phyloP scores from a whole-genome alignment of 1,140 invertebrate genomes.

The Anadara kagoshimensis region DNA sequence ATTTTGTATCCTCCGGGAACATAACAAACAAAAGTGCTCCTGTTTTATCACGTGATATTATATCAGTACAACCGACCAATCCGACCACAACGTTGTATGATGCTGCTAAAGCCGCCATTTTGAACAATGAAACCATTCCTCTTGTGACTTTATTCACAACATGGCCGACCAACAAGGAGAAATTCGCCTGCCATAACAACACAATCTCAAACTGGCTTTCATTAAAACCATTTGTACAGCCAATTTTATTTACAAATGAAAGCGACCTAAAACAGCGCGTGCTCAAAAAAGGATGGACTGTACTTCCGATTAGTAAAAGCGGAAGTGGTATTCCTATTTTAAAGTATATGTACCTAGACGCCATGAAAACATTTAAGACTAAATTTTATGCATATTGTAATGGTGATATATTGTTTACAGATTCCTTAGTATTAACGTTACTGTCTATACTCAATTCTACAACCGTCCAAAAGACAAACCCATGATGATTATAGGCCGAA shows the following conservation, averaged over 20 bases:
- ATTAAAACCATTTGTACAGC: conserved; percentile 35
- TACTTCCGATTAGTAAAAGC: conserved; percentile 25
- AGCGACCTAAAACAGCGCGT: conserved; percentile 2
- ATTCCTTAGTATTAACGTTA: conserved; percentile 31
- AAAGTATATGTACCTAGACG: conserved; percentile 41
- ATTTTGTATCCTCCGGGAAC: too few relatives aligned
- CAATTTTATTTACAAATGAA: conserved; percentile 41
- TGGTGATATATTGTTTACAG: conserved; percentile 48
- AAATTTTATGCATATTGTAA: conserved; percentile 43
- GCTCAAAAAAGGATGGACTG: conserved; percentile 24
- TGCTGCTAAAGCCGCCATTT: not conserved
- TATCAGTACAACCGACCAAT: too few relatives aligned
- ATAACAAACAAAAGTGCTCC: too few relatives aligned
- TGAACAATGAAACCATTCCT: not conserved
- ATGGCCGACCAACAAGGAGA: conserved; percentile 33
- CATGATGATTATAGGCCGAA: conserved; percentile 34
- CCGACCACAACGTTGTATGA: too few relatives aligned
- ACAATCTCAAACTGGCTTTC: conserved; percentile 38
- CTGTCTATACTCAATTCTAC: conserved; percentile 16
- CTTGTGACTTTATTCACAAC: conserved; percentile 35
- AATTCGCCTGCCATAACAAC: conserved; percentile 39
- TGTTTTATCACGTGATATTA: not conserved
- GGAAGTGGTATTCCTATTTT: conserved; percentile 35
- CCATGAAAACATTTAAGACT: conserved; percentile 27
- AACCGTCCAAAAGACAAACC: conserved; percentile 13